Conservation (phyloP, 2,888 invertebrate species). For the Malachius bipustulatus region DNA sequence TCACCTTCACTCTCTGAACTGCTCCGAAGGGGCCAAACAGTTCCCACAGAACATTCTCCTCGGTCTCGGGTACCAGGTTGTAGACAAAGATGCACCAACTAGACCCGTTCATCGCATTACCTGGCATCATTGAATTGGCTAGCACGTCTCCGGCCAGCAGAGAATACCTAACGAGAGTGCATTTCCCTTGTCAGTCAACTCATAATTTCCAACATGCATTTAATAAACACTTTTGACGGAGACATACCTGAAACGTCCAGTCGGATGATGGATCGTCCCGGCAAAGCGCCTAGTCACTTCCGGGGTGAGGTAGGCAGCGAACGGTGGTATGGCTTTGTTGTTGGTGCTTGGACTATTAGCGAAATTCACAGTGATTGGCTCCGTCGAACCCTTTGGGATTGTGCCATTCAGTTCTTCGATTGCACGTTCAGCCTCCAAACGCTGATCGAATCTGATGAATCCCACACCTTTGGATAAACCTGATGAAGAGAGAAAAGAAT, state of each 20-base stretch:
- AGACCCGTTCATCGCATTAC: slow-evolving; percentile 40
- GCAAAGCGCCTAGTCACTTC: slow-evolving; percentile 32
- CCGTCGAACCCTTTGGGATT: slow-evolving; percentile 63
- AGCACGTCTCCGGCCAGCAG: no score
- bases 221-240: no score
- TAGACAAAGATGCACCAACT: slow-evolving; percentile 72
- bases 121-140: slow-evolving; percentile 4
- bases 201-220: no score
- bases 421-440: slow-evolving; percentile 68
- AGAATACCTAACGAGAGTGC: no score
- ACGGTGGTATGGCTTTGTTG: slow-evolving; percentile 52
- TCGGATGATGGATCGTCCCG: slow-evolving; percentile 48
- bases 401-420: slow-evolving; percentile 72
- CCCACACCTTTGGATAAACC: slow-evolving; percentile 38
- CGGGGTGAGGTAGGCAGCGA: slow-evolving; percentile 51
- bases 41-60: slow-evolving; percentile 75
- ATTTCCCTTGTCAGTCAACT: no score
- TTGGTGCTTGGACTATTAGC: slow-evolving; percentile 73
- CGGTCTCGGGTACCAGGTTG: slow-evolving; percentile 73
- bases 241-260: slow-evolving; percentile 44
- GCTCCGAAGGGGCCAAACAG: slow-evolving; percentile 87
- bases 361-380: slow-evolving; percentile 75
- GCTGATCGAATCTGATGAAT: slow-evolving; percentile 74
- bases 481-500: not conserved
- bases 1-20: slow-evolving; percentile 84